Conservation (phyloP, 2,888 invertebrate genomes). For the Drosophila barbarae region DNA sequence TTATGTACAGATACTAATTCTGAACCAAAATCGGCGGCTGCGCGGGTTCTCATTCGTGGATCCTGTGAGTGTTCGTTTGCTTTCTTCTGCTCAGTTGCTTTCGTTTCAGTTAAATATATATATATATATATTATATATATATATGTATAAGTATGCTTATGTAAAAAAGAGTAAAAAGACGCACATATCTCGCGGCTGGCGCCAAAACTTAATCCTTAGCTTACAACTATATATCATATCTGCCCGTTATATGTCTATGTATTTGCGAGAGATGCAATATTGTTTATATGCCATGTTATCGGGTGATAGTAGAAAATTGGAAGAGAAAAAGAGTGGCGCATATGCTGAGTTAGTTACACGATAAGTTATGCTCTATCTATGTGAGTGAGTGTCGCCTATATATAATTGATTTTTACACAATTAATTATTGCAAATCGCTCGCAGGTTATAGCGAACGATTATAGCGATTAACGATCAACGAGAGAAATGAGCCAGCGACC, state of each 20-base stretch:
- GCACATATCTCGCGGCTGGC: slow-evolving; percentile 40
- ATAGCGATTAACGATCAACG: background rate
- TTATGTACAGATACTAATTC: slow-evolving; percentile 7
- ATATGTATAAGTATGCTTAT: slow-evolving; percentile 34
- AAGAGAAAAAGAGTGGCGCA: slow-evolving; percentile 50
- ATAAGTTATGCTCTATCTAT: slow-evolving; percentile 33
- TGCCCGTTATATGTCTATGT: slow-evolving; percentile 28
- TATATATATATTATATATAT: slow-evolving; percentile 22
- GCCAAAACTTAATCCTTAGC: slow-evolving; percentile 45
- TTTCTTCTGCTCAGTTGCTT: slow-evolving; percentile 23
- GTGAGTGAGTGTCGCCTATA: slow-evolving; percentile 19
- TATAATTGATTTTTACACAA: slow-evolving; percentile 30
- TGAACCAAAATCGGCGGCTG: slow-evolving; percentile 15
- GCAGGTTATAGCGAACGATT: background rate
- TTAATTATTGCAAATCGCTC: slow-evolving; percentile 19
- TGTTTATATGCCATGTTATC: slow-evolving; percentile 31
- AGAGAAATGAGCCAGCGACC: background rate
- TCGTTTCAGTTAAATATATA: slow-evolving; percentile 20
- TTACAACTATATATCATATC: slow-evolving; percentile 42
- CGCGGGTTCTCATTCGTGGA: slow-evolving; percentile 4
- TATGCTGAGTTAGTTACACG: slow-evolving; percentile 31
- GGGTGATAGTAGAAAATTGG: slow-evolving; percentile 42
- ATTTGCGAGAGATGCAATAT: slow-evolving; percentile 35
- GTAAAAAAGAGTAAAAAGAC: slow-evolving; percentile 61
- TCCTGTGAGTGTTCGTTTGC: slow-evolving; percentile 9